Evolutionary conservation across 2,797 vertebrate species (phyloP).

Genomic region (Spea hammondii): DNA sequence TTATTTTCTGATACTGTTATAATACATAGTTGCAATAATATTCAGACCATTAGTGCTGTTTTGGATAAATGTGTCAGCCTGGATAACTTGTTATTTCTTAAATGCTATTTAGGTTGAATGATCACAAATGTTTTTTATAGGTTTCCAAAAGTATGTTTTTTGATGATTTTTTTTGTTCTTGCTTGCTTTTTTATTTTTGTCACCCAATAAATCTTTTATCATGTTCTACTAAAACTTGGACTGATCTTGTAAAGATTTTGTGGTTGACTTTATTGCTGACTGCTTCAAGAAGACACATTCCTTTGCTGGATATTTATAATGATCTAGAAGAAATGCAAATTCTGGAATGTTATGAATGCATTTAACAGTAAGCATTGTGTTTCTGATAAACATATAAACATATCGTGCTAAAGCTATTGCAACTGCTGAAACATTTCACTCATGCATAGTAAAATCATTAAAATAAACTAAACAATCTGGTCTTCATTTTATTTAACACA

Average conservation of each 20-base stretch:
- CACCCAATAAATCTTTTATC: conserved; percentile 67
- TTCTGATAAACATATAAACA: conserved; percentile 32
- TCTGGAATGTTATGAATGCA: conserved; percentile 38
- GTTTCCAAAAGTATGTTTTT: conserved; percentile 54
- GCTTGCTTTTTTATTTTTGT: conserved; percentile 55
- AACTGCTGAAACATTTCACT: conserved; percentile 5
- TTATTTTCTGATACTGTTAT: conserved; percentile 36
- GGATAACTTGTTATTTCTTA: conserved; percentile 46
- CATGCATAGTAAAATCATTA: background rate
- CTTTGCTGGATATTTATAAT: conserved; percentile 49
- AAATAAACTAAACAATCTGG: background rate
- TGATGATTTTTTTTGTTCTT: conserved; percentile 33
- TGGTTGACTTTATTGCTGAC: conserved; percentile 55
- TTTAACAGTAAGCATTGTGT: background rate
- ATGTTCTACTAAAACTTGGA: conserved; percentile 56
- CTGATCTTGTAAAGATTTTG: conserved; percentile 57
- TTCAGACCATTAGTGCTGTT: conserved; percentile 30
- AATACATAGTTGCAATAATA: conserved; percentile 31
- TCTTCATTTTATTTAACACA: background rate
- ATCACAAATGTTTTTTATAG: conserved; percentile 58
- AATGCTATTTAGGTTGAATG: conserved; percentile 51
- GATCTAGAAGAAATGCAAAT: conserved; percentile 37
- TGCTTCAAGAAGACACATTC: conserved; percentile 57
- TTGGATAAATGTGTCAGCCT: conserved; percentile 24
- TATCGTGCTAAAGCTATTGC: conserved; percentile 2